These are phyloP conservation scores for Sturnira hondurensis DNA, from an alignment of 2,113 vertebrate genomes.

Conservation along the genomic window DNA sequence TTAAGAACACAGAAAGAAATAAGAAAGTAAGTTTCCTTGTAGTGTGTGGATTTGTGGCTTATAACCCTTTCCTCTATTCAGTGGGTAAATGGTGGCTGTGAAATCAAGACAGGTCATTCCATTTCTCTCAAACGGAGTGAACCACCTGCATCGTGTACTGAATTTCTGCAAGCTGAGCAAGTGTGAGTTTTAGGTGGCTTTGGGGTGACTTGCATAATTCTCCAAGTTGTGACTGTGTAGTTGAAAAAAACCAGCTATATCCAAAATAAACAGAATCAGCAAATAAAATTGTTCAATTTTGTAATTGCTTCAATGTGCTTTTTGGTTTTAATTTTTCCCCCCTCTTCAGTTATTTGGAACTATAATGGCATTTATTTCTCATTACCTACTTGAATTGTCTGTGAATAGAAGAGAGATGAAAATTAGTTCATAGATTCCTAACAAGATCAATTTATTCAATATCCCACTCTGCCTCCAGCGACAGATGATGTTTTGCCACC, in stretches of 20 bases:
- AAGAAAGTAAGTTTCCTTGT: background rate
- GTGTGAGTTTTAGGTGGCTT: background rate
- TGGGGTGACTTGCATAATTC: background rate
- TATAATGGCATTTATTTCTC: constrained; percentile 58
- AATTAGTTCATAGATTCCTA: background rate
- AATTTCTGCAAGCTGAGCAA: background rate
- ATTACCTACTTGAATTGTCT: constrained; percentile 23
- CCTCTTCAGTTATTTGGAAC: background rate
- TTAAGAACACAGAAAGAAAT: constrained; percentile 30
- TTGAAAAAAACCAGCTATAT: background rate
- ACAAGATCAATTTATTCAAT: background rate
- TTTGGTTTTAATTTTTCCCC: background rate
- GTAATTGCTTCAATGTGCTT: background rate
- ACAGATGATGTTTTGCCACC: background rate
- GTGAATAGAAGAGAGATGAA: background rate
- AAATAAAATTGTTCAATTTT: constrained; percentile 37
- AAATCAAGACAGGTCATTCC: constrained; percentile 25
- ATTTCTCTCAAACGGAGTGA: background rate
- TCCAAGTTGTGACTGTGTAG: background rate
- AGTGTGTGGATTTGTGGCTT: constrained; percentile 16
- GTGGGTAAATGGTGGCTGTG: background rate
- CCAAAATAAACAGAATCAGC: background rate
- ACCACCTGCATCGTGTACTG: background rate
- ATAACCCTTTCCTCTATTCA: background rate
- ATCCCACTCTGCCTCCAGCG: background rate